Evolutionary conservation across 1,140 invertebrate genomes (phyloP).

Genomic region (Drosophila gunungcola): DNA sequence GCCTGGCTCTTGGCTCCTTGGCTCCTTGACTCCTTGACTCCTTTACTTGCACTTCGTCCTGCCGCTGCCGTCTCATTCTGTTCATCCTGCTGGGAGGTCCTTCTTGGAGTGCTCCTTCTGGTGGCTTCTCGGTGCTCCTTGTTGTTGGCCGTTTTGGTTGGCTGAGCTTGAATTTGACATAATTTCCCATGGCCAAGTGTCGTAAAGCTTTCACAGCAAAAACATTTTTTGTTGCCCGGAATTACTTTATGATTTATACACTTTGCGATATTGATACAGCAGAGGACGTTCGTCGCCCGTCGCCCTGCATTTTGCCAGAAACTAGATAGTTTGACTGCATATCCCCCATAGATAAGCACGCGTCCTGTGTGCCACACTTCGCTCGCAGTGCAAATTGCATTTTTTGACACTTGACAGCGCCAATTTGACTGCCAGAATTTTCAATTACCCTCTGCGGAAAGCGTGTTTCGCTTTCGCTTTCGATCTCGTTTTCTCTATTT

Average conservation of each 20-base stretch:
- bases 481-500: slow-evolving; percentile 4
- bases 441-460: slow-evolving; percentile 53
- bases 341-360: slow-evolving; percentile 28
- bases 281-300: background rate
- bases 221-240: slow-evolving; percentile 32
- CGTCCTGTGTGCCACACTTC: slow-evolving; percentile 31
- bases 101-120: slow-evolving; percentile 1
- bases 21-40: slow-evolving; percentile 5
- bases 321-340: slow-evolving; percentile 13
- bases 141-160: slow-evolving; percentile 51
- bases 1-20: slow-evolving; percentile 47
- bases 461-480: slow-evolving; percentile 5
- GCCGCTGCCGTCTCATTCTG: background rate
- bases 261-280: slow-evolving; percentile 48
- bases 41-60: slow-evolving; percentile 20
- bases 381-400: slow-evolving; percentile 41
- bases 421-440: slow-evolving; percentile 65
- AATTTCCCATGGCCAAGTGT: slow-evolving; percentile 58
- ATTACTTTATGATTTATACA: slow-evolving; percentile 66
- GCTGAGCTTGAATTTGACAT: slow-evolving; percentile 56
- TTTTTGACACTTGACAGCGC: slow-evolving; percentile 69
- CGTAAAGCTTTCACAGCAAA: slow-evolving; percentile 54
- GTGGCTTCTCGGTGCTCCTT: slow-evolving; percentile 22
- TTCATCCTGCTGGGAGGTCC: background rate
- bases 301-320: background rate